Evolutionary conservation across 2,113 vertebrate species (phyloP).

Genomic region (Heterotis niloticus): DNA sequence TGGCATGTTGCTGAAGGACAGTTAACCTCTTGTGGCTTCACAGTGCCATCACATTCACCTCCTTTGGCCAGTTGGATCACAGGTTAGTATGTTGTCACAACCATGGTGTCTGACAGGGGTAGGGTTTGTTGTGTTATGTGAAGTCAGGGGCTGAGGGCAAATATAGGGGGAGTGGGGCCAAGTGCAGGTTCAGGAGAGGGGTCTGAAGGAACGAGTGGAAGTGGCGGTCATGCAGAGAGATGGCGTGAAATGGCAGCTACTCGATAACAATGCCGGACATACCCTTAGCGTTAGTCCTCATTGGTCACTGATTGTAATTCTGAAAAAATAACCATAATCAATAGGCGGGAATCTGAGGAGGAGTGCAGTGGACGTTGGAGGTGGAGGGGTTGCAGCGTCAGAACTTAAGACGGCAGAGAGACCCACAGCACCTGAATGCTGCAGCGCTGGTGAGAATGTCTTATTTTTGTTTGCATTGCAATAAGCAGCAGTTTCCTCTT

Average conservation of each 20-base stretch:
- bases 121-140: not conserved
- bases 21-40: too few species aligned
- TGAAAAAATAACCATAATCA: slow-evolving; percentile 89
- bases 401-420: slow-evolving; percentile 33
- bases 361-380: slow-evolving; percentile 42
- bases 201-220: slow-evolving; percentile 6
- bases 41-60: too few species aligned
- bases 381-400: slow-evolving; percentile 51
- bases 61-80: too few species aligned
- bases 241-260: slow-evolving; percentile 4
- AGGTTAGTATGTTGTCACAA: not conserved
- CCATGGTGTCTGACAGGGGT: not conserved
- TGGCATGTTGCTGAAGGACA: too few species aligned
- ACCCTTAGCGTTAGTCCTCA: slow-evolving; percentile 90
- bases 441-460: not conserved
- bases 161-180: not conserved
- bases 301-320: slow-evolving; percentile 99
- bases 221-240: slow-evolving; percentile 38
- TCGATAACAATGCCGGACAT: slow-evolving; percentile 67
- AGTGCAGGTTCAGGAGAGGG: not conserved
- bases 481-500: too few species aligned
- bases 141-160: not conserved
- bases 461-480: too few species aligned
- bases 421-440: not conserved
- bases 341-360: slow-evolving; percentile 69